Evolutionary conservation across 1,140 invertebrate species (phyloP).

Genomic region (Chrysopa pallens): DNA sequence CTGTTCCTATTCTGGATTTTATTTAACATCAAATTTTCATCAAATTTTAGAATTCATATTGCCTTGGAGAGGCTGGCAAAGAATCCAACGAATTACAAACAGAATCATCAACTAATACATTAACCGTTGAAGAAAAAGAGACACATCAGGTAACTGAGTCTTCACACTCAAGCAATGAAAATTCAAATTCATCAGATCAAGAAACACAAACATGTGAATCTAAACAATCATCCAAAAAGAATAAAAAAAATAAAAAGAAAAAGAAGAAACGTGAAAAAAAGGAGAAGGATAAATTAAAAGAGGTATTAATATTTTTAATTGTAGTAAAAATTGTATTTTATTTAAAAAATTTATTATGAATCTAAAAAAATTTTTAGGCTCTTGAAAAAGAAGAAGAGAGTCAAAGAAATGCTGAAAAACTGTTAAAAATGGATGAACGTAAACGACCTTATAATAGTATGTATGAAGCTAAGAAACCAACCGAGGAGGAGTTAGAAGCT

Average conservation of each 20-base stretch:
- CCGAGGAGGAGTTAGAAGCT: slow-evolving; percentile 86
- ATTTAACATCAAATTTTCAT: too few species aligned
- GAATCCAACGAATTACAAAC: slow-evolving; percentile 4
- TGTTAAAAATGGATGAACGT: slow-evolving; percentile 65
- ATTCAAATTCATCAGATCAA: slow-evolving; percentile 4
- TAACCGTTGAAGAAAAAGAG: slow-evolving; percentile 22
- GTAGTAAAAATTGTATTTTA: too few species aligned
- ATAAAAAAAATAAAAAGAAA: slow-evolving; percentile 30
- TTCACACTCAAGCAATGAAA: slow-evolving; percentile 9
- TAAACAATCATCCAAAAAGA: slow-evolving; percentile 24
- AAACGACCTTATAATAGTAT: slow-evolving; percentile 86
- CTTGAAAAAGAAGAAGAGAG: slow-evolving; percentile 43
- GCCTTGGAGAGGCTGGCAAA: slow-evolving; percentile 66
- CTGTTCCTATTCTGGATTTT: too few species aligned
- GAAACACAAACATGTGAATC: slow-evolving; percentile 9
- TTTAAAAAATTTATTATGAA: too few species aligned
- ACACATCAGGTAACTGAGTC: slow-evolving; percentile 11
- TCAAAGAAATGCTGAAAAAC: slow-evolving; percentile 38
- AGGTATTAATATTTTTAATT: slow-evolving; percentile 8
- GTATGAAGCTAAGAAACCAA: slow-evolving; percentile 63
- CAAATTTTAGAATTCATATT: slow-evolving; percentile 50
- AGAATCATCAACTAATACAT: slow-evolving; percentile 13
- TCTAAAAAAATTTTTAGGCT: slow-evolving; percentile 24
- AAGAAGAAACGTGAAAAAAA: slow-evolving; percentile 29
- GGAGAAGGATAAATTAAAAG: slow-evolving; percentile 24